A percentile compares a stretch with the other conserved stretches of the same genome.
phyloP scores from a whole-genome alignment of 2,888 invertebrate species.

The Phalera bucephala region DNA sequence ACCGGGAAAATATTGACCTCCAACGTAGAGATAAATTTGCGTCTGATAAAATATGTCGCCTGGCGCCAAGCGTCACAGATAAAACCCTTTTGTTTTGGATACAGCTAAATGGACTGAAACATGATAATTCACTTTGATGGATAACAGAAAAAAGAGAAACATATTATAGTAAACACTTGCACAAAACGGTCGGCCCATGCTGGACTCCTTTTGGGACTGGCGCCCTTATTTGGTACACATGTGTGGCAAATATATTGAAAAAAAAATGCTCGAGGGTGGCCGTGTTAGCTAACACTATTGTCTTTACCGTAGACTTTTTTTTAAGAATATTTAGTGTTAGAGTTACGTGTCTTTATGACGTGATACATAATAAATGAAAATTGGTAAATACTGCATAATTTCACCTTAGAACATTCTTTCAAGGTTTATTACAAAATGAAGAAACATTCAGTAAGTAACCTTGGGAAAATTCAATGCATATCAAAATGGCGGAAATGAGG shows the following conservation, averaged over 20 bases:
- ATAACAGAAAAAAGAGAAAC: conserved; percentile 25
- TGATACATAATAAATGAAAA: too few species aligned
- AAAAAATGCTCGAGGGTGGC: too few species aligned
- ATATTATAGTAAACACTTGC: conserved; percentile 31
- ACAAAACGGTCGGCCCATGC: conserved; percentile 26
- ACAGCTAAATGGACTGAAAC: conserved; percentile 38
- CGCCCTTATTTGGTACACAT: conserved; percentile 43
- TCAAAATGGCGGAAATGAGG: conserved; percentile 13
- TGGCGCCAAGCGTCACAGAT: conserved; percentile 53
- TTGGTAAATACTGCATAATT: too few species aligned
- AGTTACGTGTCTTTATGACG: too few species aligned
- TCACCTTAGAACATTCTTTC: too few species aligned
- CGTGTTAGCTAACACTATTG: too few species aligned
- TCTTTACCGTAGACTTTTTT: too few species aligned
- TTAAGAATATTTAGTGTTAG: too few species aligned
- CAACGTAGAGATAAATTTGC: conserved; percentile 46
- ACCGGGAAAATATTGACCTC: conserved; percentile 42
- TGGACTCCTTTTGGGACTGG: conserved; percentile 42
- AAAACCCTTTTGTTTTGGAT: conserved; percentile 47
- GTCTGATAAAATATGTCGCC: conserved; percentile 40
- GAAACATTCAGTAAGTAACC: too few species aligned
- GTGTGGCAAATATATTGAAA: conserved; percentile 22
- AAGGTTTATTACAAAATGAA: too few species aligned
- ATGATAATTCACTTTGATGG: conserved; percentile 26
- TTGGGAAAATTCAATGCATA: conserved; percentile 9